Base-by-base conservation (phyloP, 1,140 invertebrate genomes). In the Helicorthomorpha holstii region DNA sequence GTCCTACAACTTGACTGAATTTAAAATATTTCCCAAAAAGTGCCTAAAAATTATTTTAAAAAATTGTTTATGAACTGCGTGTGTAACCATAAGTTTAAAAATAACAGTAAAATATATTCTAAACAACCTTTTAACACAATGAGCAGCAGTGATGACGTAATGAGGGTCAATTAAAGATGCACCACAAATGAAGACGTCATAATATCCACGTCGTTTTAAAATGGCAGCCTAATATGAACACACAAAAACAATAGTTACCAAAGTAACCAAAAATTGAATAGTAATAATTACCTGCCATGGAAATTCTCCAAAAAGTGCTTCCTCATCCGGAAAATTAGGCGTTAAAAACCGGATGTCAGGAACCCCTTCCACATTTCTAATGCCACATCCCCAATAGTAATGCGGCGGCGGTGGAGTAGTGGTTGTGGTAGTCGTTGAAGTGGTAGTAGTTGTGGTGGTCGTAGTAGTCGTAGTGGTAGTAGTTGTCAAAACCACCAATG, bases 161-260 rank as follows among this genome's bases (percentile, higher is more conserved):
- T 78, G 74, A 24, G 76, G 68, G 60, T 87, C 85, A 58, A 92
- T 83, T 2, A 92, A 69, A n/a, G 85, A 86, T 55, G 85, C 88
- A 56, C 86, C 87, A 61, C 88, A 91, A n/a, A 89, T 83, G 58
- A 89, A 91, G 21, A 90, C 81, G 54, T 84, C 88, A 63, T 90
- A 85, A 61, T 83, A 80, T 21, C 83, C 80, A 58, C 90, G 85
- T 64, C 88, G 89, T 64, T 90, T 91, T 58, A 91, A 65, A 54
- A 92, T 88, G 41, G 86, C 87, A 0, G 81, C 86, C 73, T 91
- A 86, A 86, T 86, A 91, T 4, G 85, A 86, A 34, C 29, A 34
- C 7, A 7, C 16, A 16, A 16, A 34, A 7, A 7, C 44, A 46
- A n/a, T n/a, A n/a, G n/a, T n/a, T n/a, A n/a, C n/a, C n/a, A n/a